phyloP scores from a whole-genome alignment of 2,888 invertebrate species.

The Conus canariensis region DNA sequence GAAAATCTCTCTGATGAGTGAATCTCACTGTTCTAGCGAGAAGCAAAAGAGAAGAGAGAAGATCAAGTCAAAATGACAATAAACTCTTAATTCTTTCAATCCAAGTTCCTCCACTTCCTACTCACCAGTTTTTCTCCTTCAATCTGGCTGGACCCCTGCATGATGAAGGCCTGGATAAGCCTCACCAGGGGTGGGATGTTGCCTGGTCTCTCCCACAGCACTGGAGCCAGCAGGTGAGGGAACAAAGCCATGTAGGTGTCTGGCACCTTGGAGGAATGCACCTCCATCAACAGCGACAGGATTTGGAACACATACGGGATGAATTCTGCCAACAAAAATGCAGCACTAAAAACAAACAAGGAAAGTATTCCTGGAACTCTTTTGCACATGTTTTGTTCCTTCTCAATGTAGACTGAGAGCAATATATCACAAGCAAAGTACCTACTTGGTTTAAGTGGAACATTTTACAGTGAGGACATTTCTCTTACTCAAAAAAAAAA shows the following conservation, averaged over 20 bases:
- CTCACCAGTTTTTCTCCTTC: constrained; percentile 69
- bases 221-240: constrained; percentile 92
- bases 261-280: constrained; percentile 80
- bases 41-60: too few species aligned
- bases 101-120: not conserved
- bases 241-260: constrained; percentile 93
- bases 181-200: constrained; percentile 96
- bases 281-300: constrained; percentile 91
- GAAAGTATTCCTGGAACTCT: not conserved
- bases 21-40: too few species aligned
- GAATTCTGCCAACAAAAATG: constrained; percentile 86
- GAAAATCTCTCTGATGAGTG: too few species aligned
- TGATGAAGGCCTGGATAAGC: constrained; percentile 91
- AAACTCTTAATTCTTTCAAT: too few species aligned
- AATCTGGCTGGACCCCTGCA: constrained; percentile 84
- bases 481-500: too few species aligned
- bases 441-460: too few species aligned
- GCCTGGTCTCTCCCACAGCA: constrained; percentile 95
- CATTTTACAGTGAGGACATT: too few species aligned
- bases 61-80: too few species aligned
- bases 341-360: not conserved
- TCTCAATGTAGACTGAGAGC: too few species aligned
- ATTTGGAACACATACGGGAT: constrained; percentile 99
- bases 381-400: too few species aligned
- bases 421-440: too few species aligned